Percentiles rank a stretch among this genome's conserved stretches.
Conservation (phyloP, 2,113 vertebrate genomes). For the Cephalopterus ornatus region DNA sequence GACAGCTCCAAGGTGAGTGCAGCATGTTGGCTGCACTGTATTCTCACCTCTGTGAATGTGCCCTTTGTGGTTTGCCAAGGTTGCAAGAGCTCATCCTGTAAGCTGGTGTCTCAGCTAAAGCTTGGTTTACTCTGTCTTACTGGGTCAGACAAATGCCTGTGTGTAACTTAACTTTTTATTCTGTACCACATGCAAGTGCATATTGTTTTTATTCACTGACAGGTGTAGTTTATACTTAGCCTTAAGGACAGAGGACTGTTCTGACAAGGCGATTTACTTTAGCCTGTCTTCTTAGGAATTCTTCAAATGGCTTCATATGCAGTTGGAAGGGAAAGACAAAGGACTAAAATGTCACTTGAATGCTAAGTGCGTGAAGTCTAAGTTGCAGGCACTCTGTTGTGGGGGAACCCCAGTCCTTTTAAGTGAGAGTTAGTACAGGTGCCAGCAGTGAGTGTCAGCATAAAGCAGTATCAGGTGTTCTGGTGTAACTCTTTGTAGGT, state of each 20-base stretch:
- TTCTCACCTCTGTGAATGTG: background rate
- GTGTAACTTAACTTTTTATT: background rate
- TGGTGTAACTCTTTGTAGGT: background rate
- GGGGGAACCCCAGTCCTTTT: background rate
- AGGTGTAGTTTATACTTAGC: background rate
- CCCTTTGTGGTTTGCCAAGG: background rate
- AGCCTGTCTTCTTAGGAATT: background rate
- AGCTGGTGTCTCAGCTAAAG: background rate
- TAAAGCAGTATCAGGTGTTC: background rate
- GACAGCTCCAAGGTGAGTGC: background rate
- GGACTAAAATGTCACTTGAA: background rate
- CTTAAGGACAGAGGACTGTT: background rate
- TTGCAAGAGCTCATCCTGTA: background rate
- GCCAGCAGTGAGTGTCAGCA: background rate
- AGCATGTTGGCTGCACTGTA: rapidly evolving
- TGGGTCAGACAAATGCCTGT: background rate
- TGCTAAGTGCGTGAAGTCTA: background rate
- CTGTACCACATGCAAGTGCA: rapidly evolving
- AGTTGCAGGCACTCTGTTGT: background rate
- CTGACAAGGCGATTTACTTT: background rate
- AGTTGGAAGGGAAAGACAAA: background rate
- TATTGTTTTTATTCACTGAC: background rate
- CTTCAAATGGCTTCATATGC: background rate
- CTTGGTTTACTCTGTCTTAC: background rate
- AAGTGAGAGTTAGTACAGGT: background rate